Conservation (phyloP, 2,888 invertebrate species). For the Nasonovia ribisnigri region DNA sequence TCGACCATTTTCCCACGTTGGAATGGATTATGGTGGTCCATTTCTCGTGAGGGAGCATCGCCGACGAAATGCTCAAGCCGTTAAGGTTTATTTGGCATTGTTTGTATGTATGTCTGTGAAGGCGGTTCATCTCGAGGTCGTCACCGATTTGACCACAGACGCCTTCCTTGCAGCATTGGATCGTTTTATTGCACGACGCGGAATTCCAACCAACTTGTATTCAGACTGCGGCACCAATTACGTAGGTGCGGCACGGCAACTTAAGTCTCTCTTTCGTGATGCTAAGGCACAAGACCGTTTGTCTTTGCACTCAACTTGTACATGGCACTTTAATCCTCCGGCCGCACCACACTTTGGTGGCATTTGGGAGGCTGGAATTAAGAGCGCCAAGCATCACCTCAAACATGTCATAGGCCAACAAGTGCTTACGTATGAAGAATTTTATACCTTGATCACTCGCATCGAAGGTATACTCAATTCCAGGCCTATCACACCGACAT, state of each 20-base stretch:
- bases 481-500: constrained; percentile 52
- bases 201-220: constrained; percentile 68
- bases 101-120: constrained; percentile 68
- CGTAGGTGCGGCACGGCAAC: constrained; percentile 67
- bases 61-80: background rate
- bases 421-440: constrained; percentile 56
- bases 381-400: constrained; percentile 48
- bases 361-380: constrained; percentile 67
- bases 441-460: constrained; percentile 64
- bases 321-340: constrained; percentile 68
- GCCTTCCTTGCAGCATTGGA: constrained; percentile 65
- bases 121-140: constrained; percentile 67
- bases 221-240: constrained; percentile 68
- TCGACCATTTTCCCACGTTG: too few species aligned
- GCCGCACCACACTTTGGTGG: constrained; percentile 67
- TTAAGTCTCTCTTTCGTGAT: constrained; percentile 54
- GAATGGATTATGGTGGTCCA: too few species aligned
- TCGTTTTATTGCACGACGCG: constrained; percentile 68
- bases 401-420: background rate
- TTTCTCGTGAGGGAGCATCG: too few species aligned
- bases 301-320: constrained; percentile 63
- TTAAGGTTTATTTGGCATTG: constrained; percentile 67
- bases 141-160: constrained; percentile 34
- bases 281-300: background rate
- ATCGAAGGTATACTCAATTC: constrained; percentile 67